Evolutionary conservation across 2,797 vertebrate genomes (phyloP).

Genomic region (Eulemur mongoz): DNA sequence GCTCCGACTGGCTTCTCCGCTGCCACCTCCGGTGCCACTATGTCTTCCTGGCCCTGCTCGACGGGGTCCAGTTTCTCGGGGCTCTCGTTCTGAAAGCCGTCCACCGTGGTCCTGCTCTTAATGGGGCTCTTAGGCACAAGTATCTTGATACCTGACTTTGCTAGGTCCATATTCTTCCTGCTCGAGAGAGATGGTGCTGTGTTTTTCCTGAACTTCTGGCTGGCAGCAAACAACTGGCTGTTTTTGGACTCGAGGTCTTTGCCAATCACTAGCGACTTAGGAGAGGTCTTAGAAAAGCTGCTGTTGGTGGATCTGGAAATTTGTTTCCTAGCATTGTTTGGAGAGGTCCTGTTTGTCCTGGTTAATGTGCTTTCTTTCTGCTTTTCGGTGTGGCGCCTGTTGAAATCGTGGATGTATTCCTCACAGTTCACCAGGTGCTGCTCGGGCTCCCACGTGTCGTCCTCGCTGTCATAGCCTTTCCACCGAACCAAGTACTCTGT

Average conservation of each 20-base stretch:
- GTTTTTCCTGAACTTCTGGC: constrained; percentile 88
- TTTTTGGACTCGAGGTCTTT: constrained; percentile 86
- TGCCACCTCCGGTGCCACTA: constrained; percentile 93
- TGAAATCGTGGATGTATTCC: constrained; percentile 95
- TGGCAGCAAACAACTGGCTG: constrained; percentile 83
- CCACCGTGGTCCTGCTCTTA: constrained; percentile 90
- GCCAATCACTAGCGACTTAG: constrained; percentile 82
- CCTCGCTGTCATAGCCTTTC: constrained; percentile 94
- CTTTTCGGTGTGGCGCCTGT: constrained; percentile 88
- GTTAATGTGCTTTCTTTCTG: constrained; percentile 87
- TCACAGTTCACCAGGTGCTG: constrained; percentile 94
- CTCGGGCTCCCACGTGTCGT: constrained; percentile 98
- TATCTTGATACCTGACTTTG: constrained; percentile 97
- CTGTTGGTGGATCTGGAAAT: constrained; percentile 89
- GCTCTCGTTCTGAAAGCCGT: constrained; percentile 93
- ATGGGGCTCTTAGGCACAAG: constrained; percentile 98
- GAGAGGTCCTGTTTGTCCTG: constrained; percentile 92
- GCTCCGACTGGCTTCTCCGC: constrained; percentile 91
- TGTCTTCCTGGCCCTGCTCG: constrained; percentile 92
- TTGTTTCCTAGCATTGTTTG: constrained; percentile 89
- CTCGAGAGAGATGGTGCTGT: constrained; percentile 84
- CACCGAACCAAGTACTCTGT: constrained; percentile 96
- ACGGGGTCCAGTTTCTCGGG: constrained; percentile 91
- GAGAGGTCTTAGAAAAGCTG: constrained; percentile 85
- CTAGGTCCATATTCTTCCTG: constrained; percentile 94